Evolutionary conservation across 2,113 vertebrate species (phyloP), one percentile per base, ranked within the genome.

Genomic region (Neomonachus schauinslandi): DNA sequence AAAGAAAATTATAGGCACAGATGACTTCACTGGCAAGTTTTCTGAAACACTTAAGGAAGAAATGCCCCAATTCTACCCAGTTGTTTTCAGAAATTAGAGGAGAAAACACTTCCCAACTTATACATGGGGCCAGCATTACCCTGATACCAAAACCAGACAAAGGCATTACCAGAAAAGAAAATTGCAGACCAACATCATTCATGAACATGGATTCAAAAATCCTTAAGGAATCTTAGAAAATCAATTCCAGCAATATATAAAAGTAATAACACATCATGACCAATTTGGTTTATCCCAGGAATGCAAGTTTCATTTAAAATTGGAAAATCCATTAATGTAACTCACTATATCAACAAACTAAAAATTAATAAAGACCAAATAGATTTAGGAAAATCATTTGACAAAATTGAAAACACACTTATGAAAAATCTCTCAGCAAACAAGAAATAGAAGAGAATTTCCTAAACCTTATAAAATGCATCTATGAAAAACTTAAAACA

Each of bases 41-140:
- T 96, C 57, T 59, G 59, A 87, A 83, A 91, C 31, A 46, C 74
- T 53, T 61, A 76, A 90, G 67, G 81, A 91, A n/a, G 33, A 77
- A 93, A 63, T 14, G 61, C 5, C 24, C 26, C 33, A 61, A 33
- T 69, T 28, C 33, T 69, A 36, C 59, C 13, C 65, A 79, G 59
- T 15, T 11, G n/a, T 87, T 92, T 94, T 7, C 24, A 33, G 28
- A 79, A 89, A 46, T 31, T 39, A 65, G 63, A 71, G 53, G 55
- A 71, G 46, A 5, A 36, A 69, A 74, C 65, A 26, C 22, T 90
- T 69, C 28, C n/a, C 36, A 61, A 7, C 28, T 67, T 51, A 42
- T n/a, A 81, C 76, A 46, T 24, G 46, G 36, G 14, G 11, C 39
- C 57, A 21, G 49, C 16, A 10, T 94, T 76, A 82, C 13, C 72